Percentiles rank a stretch among this genome's conserved stretches.
These are phyloP conservation scores for Nannobrachium achirus DNA, from an alignment of 2,113 vertebrate species.

Conservation along the genomic window DNA sequence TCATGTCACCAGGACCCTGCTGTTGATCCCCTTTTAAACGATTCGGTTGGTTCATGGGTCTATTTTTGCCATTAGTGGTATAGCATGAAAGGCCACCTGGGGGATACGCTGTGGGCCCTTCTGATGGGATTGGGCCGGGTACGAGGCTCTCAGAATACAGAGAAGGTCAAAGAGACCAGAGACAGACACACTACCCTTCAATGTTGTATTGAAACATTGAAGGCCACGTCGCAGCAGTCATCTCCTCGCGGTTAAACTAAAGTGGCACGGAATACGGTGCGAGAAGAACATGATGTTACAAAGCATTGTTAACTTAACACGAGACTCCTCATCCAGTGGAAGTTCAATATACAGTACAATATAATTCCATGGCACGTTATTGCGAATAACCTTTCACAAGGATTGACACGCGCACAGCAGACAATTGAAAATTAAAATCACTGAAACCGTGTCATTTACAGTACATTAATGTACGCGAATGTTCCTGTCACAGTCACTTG, in stretches of 20 bases:
- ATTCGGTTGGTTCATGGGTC: conserved; percentile 53
- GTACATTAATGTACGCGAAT: neutral
- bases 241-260: neutral
- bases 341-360: too few species aligned
- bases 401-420: too few species aligned
- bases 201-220: too few species aligned
- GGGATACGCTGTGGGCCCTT: conserved; percentile 56
- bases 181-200: too few species aligned
- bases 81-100: conserved; percentile 50
- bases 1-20: conserved; percentile 51
- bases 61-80: conserved; percentile 59
- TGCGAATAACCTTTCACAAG: too few species aligned
- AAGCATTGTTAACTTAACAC: neutral
- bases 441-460: neutral
- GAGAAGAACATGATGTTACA: neutral
- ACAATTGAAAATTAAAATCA: neutral
- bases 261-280: neutral
- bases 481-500: neutral
- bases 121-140: conserved; percentile 10
- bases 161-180: conserved; percentile 28
- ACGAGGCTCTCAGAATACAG: conserved; percentile 12
- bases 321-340: neutral
- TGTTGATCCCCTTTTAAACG: conserved; percentile 63
- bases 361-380: too few species aligned
- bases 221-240: too few species aligned